A percentile compares a stretch with the other conserved stretches of the same genome.
phyloP scores from a whole-genome alignment of 92 coral and sea anemone genomes.

The Palythoa caribaeorum region DNA sequence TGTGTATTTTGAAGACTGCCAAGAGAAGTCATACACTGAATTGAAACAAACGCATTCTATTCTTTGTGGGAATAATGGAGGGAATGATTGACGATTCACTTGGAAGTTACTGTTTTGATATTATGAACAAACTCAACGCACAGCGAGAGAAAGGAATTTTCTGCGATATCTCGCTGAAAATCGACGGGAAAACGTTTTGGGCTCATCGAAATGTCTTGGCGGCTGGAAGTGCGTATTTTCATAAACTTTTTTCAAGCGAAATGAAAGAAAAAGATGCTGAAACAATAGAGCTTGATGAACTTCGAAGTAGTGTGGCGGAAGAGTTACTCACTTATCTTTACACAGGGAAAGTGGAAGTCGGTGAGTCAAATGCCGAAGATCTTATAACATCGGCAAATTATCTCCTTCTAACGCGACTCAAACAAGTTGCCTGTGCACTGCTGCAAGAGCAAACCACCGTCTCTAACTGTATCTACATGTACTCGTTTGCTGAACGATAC shows the following conservation, averaged over 20 bases:
- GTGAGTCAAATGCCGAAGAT: conserved; percentile 82
- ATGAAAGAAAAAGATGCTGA: conserved; percentile 75
- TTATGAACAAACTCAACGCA: conserved; percentile 11
- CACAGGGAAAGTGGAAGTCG: conserved; percentile 79
- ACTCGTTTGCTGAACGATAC: conserved; percentile 83
- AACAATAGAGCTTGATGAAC: conserved; percentile 64
- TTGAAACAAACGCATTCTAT: no score
- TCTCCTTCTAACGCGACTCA: conserved; percentile 79
- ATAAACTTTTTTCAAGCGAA: conserved; percentile 77
- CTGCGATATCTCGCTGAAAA: conserved; percentile 72
- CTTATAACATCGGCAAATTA: conserved; percentile 85
- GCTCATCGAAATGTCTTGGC: conserved; percentile 81
- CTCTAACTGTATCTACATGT: conserved; percentile 78
- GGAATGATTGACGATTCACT: not conserved
- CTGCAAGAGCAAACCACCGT: conserved; percentile 75
- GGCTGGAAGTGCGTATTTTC: conserved; percentile 74
- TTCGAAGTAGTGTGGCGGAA: conserved; percentile 64
- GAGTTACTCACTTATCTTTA: conserved; percentile 73
- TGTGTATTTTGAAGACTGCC: no score
- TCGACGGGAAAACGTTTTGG: conserved; percentile 73
- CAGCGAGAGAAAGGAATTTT: conserved; percentile 60
- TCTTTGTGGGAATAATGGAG: not conserved
- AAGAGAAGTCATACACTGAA: no score
- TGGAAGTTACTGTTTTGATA: not conserved
- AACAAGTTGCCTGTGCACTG: conserved; percentile 77